Base-by-base conservation (phyloP, 2,888 invertebrate genomes). In the Xestia c-nigrum region DNA sequence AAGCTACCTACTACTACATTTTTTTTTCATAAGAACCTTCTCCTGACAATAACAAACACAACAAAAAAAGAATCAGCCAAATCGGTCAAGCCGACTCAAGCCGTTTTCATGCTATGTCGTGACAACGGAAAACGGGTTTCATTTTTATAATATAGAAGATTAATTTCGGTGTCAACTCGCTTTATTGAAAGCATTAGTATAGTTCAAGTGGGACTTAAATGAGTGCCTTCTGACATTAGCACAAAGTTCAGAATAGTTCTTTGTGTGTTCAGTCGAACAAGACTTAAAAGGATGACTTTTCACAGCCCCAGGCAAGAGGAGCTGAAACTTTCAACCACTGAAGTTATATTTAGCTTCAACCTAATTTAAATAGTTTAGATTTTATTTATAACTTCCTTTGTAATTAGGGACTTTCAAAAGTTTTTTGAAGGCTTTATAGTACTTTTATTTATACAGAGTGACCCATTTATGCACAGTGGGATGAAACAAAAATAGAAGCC, bases 331-430 rank as follows among this genome's bases (percentile, higher is more conserved):
- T 24, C 43, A 57, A 43, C 59, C 21, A 57, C n/a, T 24, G 21
- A 59, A 65, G 64, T 72, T 72, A 78, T 71, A 59, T 52, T 59
- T 72, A 66, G 52, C 40, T 52, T 52, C 19, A 59, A 46, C 46
- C 65, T 72, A 50, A 66, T 72, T 66, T 72, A 21, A 52, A 10
- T 52, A 66, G 21, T 66, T 66, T 5, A 24, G 21, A n/a, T 59
- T 78, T 50, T 46, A 65, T 57, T 78, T 72, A 24, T 65, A 50
- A 43, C 24, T 72, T 47, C n/a, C 7, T 40, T 40, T 40, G 21
- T 50, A 57, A 78, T 70, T 77, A 71, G 19, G 16, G 16, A 40
- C 43, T 61, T 76, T 38, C 6, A 5, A 57, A 52, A 3, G 5
- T 31, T 50, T 19, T 71, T 46, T 5, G 9, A 2, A 71, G 5